Evolutionary conservation across 2,113 vertebrate species (phyloP).

Genomic region (Anoplopoma fimbria): DNA sequence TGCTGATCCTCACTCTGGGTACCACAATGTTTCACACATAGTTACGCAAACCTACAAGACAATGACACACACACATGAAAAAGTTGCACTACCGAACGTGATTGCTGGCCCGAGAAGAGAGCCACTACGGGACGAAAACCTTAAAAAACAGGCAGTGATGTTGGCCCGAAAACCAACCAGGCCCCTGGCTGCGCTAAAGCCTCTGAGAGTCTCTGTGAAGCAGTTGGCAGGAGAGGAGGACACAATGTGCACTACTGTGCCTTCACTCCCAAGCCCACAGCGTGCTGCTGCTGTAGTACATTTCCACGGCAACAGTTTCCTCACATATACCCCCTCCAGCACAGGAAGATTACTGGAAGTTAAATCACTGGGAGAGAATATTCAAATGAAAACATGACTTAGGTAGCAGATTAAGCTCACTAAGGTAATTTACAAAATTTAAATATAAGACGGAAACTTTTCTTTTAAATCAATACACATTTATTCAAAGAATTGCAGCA

Average conservation of each 20-base stretch:
- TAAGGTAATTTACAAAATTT: background rate
- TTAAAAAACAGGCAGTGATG: constrained; percentile 38
- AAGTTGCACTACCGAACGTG: constrained; percentile 38
- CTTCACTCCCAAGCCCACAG: constrained; percentile 48
- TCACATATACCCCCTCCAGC: constrained; percentile 25
- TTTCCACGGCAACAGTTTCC: constrained; percentile 50
- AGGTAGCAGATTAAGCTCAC: background rate
- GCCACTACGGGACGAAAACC: constrained; percentile 20
- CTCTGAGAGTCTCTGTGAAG: constrained; percentile 59
- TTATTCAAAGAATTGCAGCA: background rate
- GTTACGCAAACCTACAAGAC: constrained; percentile 1
- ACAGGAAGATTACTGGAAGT: constrained; percentile 2
- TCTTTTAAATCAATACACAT: background rate
- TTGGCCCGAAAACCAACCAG: constrained; percentile 56
- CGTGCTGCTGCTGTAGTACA: constrained; percentile 41
- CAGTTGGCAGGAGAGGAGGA: constrained; percentile 50
- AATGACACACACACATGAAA: constrained; percentile 33
- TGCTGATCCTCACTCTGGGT: constrained; percentile 50
- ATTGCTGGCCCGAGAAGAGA: constrained; percentile 61
- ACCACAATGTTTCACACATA: constrained; percentile 7
- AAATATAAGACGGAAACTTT: constrained; percentile 14
- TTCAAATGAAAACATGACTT: background rate
- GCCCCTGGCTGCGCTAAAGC: constrained; percentile 49
- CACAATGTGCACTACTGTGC: constrained; percentile 69
- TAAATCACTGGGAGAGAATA: constrained; percentile 17